phyloP scores from a whole-genome alignment of 2,113 vertebrate species.

The Loxodonta africana region DNA sequence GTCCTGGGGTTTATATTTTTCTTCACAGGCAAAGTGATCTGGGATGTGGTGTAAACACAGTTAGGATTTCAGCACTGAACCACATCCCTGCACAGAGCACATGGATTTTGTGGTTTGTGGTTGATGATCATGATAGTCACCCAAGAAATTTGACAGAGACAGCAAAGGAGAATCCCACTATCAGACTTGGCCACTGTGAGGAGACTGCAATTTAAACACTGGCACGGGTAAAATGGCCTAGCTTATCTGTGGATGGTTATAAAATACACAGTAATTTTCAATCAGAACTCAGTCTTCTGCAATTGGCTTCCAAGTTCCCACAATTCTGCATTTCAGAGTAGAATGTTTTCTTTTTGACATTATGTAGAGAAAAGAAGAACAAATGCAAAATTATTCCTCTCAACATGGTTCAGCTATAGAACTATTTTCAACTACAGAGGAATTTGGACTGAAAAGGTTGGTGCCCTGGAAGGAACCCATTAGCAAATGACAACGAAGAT shows the following conservation, averaged over 20 bases:
- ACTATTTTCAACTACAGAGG: not conserved
- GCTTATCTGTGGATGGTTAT: not conserved
- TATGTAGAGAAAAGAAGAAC: not conserved
- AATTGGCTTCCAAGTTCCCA: slow-evolving; percentile 18
- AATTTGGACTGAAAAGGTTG: not conserved
- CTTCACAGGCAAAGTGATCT: slow-evolving; percentile 25
- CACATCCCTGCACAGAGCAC: not conserved
- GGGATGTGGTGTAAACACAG: not conserved
- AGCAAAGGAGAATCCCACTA: not conserved
- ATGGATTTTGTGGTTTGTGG: not conserved
- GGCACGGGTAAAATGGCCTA: not conserved
- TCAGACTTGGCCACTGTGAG: not conserved
- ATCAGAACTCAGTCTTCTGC: not conserved
- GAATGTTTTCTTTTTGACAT: not conserved
- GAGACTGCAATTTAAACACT: not conserved
- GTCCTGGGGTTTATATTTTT: not conserved
- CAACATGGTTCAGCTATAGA: not conserved
- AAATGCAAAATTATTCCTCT: not conserved
- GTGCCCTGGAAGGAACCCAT: not conserved
- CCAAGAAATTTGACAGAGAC: not conserved
- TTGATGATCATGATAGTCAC: not conserved
- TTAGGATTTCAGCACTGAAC: not conserved
- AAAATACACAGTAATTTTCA: not conserved
- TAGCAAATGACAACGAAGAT: not conserved
- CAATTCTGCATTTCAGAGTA: not conserved